phyloP scores from a whole-genome alignment of 1,140 invertebrate species.

The Mycetomoellerius zeteki region DNA sequence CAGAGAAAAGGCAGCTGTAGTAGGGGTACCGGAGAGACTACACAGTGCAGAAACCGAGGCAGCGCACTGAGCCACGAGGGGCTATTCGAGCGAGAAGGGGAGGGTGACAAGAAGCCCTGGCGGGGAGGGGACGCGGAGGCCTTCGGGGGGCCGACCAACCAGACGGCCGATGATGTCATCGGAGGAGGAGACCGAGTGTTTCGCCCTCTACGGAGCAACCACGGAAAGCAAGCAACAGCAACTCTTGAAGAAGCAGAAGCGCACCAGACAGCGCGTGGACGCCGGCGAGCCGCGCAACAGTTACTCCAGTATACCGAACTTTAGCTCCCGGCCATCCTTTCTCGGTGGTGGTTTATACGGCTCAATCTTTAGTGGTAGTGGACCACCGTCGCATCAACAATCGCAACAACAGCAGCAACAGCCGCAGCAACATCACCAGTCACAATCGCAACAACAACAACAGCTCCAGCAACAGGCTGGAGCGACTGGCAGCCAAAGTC shows the following conservation, averaged over 20 bases:
- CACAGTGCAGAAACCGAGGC: constrained; percentile 76
- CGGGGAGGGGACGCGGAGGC: constrained; percentile 86
- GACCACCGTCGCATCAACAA: constrained; percentile 75
- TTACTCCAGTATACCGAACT: constrained; percentile 95
- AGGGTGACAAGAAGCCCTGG: constrained; percentile 86
- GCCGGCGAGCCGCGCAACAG: constrained; percentile 97
- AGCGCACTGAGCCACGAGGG: constrained; percentile 85
- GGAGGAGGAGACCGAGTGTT: constrained; percentile 96
- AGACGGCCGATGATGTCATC: constrained; percentile 96
- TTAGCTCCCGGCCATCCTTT: constrained; percentile 94
- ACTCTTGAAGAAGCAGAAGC: constrained; percentile 96
- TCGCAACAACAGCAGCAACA: constrained; percentile 68
- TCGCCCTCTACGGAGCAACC: constrained; percentile 94
- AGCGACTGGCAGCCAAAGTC: constrained; percentile 82
- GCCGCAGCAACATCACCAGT: constrained; percentile 63
- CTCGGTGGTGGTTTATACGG: constrained; percentile 94
- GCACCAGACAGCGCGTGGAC: constrained; percentile 97
- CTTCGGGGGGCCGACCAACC: constrained; percentile 87
- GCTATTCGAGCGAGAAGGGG: constrained; percentile 86
- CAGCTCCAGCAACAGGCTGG: constrained; percentile 79
- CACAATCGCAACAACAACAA: constrained; percentile 73
- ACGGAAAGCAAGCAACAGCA: constrained; percentile 88
- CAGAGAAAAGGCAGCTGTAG: constrained; percentile 68
- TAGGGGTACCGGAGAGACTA: constrained; percentile 74
- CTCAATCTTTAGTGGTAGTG: constrained; percentile 90